Base-by-base conservation (phyloP, 2,888 invertebrate species). In the Acleris literana region DNA sequence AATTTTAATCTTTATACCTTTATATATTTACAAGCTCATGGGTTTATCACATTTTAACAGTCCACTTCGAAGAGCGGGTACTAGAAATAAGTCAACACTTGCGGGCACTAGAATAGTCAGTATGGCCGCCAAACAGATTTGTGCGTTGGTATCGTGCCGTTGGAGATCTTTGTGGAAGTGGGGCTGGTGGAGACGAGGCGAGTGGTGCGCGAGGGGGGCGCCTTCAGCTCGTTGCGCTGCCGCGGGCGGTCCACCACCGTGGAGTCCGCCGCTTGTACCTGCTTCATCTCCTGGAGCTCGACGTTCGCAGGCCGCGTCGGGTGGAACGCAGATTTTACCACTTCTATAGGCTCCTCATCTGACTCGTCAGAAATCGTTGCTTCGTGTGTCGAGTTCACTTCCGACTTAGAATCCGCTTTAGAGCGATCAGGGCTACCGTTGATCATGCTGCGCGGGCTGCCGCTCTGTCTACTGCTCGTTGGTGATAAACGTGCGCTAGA, bases 111-210 rank as follows among this genome's bases (percentile, higher is more conserved):
- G 51, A 66, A 82, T 62, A 73, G 83, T 92, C 93, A 96, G 93
- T 96, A 96, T 64, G 96, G 96, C 77, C 96, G 89, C 96, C 96
- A 96, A 43, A 96, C 96, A 16, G 94, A 94, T 90, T 96, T 96
- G 68, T 94, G 93, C 55, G 93, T 88, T 33, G 93, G 86, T 81
- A 94, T 93, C 69, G 91, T 80, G 58, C 93, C 89, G 72, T 91
- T 93, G 65, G 91, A 90, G 60, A 95, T 87, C 87, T 95, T 95
- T 3, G 94, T 94, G 67, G 94, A 92, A 29, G 92, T 93, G 3
- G 93, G 92, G 78, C 92, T 93, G 39, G 88, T 82, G 1, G 91
- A 89, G 1, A 88, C 76, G 18, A 85, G 81, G 68, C 89, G 82
- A 1, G 89, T 93, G 43, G 85, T 93, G 72, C 94, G 90, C 44